Conservation (phyloP, 2,888 invertebrate species). For the Ditylenchus weischeri region DNA sequence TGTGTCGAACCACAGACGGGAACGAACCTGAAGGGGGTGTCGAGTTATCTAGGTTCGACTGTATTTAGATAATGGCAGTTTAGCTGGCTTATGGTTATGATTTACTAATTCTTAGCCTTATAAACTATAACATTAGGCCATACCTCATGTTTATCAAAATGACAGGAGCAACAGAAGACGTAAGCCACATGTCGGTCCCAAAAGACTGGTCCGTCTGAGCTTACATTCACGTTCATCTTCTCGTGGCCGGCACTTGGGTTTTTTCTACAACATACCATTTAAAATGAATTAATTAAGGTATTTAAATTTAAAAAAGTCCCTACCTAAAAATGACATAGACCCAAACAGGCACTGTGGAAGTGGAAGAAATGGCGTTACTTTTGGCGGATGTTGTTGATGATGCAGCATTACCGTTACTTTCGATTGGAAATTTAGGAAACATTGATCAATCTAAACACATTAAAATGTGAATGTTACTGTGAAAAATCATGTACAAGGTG, state of each 20-base stretch:
- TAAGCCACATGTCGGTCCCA: conserved; percentile 58
- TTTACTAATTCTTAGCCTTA: too few species aligned
- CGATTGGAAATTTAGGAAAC: background rate
- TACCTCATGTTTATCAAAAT: conserved; percentile 58
- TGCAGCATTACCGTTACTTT: background rate
- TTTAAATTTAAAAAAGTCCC: background rate
- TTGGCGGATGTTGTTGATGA: background rate
- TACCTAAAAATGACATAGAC: conserved; percentile 57
- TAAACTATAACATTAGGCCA: background rate
- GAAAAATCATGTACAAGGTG: too few species aligned
- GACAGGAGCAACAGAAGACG: conserved; percentile 58
- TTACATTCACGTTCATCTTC: conserved; percentile 55
- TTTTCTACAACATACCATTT: conserved; percentile 29
- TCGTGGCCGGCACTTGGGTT: conserved; percentile 52
- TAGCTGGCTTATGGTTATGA: too few species aligned
- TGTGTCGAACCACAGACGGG: too few species aligned
- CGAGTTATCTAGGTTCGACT: too few species aligned
- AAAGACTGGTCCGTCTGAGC: conserved; percentile 58
- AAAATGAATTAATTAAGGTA: background rate
- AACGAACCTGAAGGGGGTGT: too few species aligned
- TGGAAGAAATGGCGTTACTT: background rate
- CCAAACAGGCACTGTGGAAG: conserved; percentile 51
- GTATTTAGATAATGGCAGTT: too few species aligned
- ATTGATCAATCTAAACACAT: background rate
- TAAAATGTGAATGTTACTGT: too few species aligned